Evolutionary conservation across 2,797 vertebrate genomes (phyloP), one percentile per base, ranked within the genome.

Genomic region (Podargus strigoides): DNA sequence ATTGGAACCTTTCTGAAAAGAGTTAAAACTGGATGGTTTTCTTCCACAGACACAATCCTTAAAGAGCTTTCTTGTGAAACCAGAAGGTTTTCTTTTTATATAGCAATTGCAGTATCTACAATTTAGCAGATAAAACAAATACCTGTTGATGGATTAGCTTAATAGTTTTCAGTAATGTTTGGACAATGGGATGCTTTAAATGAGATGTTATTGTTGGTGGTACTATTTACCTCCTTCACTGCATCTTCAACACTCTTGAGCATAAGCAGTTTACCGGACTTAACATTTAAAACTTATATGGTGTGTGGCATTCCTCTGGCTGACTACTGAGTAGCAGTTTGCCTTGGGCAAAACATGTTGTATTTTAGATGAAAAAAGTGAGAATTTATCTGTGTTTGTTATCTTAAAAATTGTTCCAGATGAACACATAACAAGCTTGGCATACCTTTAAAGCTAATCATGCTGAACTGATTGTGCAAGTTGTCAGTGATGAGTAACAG

Each of bases 251-350:
- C 19, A 9, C 59, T 34, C 24, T 34, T 17, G 20, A 77, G 32
- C 62, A 64, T 10, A 30, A 90, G 27, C 19, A 53, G 77, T 68
- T 92, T 77, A 46, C 66, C 62, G 73, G 58, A 66, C 6, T 94
- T 87, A 85, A n/a, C 66, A 76, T 44, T 62, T 60, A n/a, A 8
- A 27, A 42, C 8, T 55, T 94, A 78, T 68, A 84, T 17, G 24
- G 58, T 47, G 58, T 90, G 58, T 81, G 41, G 69, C 37, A 23
- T 84, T 95, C 68, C n/a, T 68, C 62, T 86, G 80, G 49, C 83
- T 88, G 84, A 60, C 73, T 92, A 86, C 85, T 13, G 76, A 75
- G 73, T 10, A 93, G 46, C 55, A 49, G 56, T 26, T 88, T 88
- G 85, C 76, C 53, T 72, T 0, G 0, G 72, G 90, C 85, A 82